These are phyloP conservation scores for Drosophila algonquin DNA, from an alignment of 2,888 invertebrate species.

Conservation along the genomic window DNA sequence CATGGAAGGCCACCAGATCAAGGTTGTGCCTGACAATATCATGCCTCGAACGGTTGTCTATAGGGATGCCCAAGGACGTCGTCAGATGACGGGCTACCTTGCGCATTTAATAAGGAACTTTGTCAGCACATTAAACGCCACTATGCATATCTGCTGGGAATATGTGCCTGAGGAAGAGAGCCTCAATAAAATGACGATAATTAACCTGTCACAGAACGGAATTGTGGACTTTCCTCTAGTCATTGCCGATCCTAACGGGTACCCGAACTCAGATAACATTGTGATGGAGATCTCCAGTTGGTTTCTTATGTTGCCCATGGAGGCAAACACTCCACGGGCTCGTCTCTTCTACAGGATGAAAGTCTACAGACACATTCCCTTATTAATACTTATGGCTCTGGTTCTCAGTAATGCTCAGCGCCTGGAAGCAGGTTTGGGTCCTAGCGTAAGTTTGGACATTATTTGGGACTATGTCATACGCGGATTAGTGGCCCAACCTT, in stretches of 20 bases:
- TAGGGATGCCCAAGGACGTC: slow-evolving; percentile 30
- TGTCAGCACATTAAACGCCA: slow-evolving; percentile 59
- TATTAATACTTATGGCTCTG: slow-evolving; percentile 29
- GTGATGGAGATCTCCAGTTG: slow-evolving; percentile 52
- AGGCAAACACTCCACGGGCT: slow-evolving; percentile 31
- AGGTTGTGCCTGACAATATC: slow-evolving; percentile 57
- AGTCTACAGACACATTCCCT: not conserved
- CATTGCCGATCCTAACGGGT: not conserved
- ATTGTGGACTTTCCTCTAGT: slow-evolving; percentile 52
- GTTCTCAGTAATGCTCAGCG: slow-evolving; percentile 36
- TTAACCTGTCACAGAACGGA: not conserved
- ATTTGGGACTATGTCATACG: slow-evolving; percentile 47
- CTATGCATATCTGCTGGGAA: slow-evolving; percentile 46
- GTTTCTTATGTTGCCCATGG: slow-evolving; percentile 68
- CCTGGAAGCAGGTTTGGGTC: slow-evolving; percentile 21
- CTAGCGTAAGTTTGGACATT: not conserved
- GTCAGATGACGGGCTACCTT: slow-evolving; percentile 58
- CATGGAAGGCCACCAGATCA: slow-evolving; percentile 48
- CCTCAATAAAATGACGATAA: not conserved
- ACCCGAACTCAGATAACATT: slow-evolving; percentile 16
- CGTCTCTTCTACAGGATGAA: not conserved
- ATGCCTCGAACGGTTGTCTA: slow-evolving; percentile 64
- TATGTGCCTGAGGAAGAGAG: not conserved
- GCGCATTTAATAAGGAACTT: slow-evolving; percentile 54
- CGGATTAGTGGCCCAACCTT: slow-evolving; percentile 64